These are phyloP conservation scores for Troides aeacus DNA, from an alignment of 2,888 invertebrate species.

Conservation along the genomic window DNA sequence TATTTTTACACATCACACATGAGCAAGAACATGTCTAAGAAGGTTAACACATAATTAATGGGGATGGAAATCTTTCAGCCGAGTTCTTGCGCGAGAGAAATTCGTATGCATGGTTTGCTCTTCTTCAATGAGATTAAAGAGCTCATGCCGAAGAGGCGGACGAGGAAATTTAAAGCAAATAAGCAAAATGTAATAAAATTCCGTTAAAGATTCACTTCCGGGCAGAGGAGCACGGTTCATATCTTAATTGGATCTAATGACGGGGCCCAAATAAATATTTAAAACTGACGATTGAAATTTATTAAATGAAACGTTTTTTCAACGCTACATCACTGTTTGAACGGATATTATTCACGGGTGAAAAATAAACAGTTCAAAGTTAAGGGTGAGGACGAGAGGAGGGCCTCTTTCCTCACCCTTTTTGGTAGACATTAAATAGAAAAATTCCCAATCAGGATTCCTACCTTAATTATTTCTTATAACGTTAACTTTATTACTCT, in stretches of 20 bases:
- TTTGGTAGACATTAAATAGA: no score
- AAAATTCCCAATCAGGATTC: no score
- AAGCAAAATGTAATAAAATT: neutral
- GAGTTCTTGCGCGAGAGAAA: neutral
- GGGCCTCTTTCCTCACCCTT: no score
- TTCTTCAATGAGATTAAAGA: neutral
- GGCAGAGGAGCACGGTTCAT: neutral
- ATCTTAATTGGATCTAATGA: no score
- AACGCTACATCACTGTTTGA: no score
- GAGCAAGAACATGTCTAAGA: neutral
- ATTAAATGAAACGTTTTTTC: no score
- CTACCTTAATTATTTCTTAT: no score
- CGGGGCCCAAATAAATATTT: neutral
- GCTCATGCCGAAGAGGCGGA: neutral
- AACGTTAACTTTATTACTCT: no score
- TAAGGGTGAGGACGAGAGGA: no score
- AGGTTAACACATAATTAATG: neutral
- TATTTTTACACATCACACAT: neutral
- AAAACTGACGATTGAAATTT: no score
- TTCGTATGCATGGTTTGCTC: neutral
- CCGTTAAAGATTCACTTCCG: neutral
- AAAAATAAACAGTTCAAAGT: no score
- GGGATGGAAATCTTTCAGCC: neutral
- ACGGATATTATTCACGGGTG: no score
- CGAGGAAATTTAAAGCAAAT: neutral